phyloP scores from a whole-genome alignment of 2,888 invertebrate species.

The Embidobia sp. region DNA sequence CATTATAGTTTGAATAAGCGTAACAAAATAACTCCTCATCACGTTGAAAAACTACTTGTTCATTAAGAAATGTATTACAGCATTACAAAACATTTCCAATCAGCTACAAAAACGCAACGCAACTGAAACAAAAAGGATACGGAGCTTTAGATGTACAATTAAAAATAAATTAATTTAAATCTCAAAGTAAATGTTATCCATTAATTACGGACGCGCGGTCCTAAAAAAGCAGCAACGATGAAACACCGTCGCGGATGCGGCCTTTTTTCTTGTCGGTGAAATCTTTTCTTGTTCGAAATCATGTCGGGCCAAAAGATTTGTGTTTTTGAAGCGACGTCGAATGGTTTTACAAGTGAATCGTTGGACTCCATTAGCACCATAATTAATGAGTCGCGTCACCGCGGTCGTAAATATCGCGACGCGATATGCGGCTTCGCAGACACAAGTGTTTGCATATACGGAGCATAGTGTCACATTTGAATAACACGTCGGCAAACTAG shows the following conservation, averaged over 20 bases:
- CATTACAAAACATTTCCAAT: too few species aligned
- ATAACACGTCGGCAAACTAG: conserved; percentile 79
- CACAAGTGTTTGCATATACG: conserved; percentile 64
- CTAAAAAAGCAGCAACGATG: conserved; percentile 15
- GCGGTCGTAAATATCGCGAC: conserved; percentile 70
- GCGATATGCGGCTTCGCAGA: conserved; percentile 67
- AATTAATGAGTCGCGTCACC: conserved; percentile 72
- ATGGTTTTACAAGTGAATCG: conserved; percentile 62
- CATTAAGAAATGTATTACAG: too few species aligned
- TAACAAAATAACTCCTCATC: too few species aligned
- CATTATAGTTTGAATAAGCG: too few species aligned
- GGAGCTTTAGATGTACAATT: too few species aligned
- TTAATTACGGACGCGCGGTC: neutral
- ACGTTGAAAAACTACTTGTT: too few species aligned
- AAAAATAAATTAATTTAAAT: too few species aligned
- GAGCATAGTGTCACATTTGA: conserved; percentile 79
- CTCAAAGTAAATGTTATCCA: neutral
- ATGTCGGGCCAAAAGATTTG: conserved; percentile 47
- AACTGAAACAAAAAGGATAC: too few species aligned
- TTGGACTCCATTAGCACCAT: conserved; percentile 72
- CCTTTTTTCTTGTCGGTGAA: conserved; percentile 22
- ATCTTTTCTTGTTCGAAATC: conserved; percentile 48
- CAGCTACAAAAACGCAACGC: too few species aligned
- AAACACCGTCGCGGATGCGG: conserved; percentile 17
- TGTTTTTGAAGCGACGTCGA: conserved; percentile 48